Conservation (phyloP, 1,140 invertebrate genomes). For the Drosophila arizonae region DNA sequence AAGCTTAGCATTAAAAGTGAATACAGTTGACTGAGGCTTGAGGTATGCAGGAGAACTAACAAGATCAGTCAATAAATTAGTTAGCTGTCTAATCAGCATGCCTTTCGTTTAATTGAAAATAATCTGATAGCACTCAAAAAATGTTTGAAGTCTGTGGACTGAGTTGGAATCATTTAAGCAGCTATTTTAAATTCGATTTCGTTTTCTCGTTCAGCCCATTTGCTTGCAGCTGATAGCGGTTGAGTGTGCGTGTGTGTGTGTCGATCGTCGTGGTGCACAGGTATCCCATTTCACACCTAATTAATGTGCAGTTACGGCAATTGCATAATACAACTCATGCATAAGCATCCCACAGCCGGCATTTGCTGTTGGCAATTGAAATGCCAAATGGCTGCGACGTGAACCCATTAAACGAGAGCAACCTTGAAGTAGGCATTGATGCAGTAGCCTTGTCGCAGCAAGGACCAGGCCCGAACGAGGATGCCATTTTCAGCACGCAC, state of each 20-base stretch:
- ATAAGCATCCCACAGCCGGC: conserved; percentile 17
- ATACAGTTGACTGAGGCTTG: no score
- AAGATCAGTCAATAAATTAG: no score
- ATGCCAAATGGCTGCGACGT: conserved; percentile 41
- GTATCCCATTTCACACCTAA: conserved; percentile 19
- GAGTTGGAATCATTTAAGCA: no score
- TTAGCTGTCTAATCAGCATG: no score
- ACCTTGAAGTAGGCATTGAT: conserved; percentile 53
- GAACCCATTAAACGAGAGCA: conserved; percentile 46
- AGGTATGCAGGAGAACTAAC: no score
- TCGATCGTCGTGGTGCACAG: not conserved
- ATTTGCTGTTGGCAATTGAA: conserved; percentile 24
- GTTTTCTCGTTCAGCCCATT: no score
- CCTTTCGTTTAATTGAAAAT: no score
- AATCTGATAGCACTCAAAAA: no score
- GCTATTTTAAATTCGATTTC: no score
- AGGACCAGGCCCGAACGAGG: conserved; percentile 23
- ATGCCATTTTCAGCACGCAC: conserved; percentile 6
- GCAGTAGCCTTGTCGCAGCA: conserved; percentile 26
- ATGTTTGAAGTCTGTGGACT: no score
- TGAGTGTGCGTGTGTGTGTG: not conserved
- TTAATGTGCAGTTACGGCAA: conserved; percentile 29
- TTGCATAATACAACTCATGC: conserved; percentile 25
- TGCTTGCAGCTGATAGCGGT: not conserved
- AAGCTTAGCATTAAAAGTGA: no score